Evolutionary conservation across 2,113 vertebrate genomes (phyloP).

Genomic region (Falco punctatus): DNA sequence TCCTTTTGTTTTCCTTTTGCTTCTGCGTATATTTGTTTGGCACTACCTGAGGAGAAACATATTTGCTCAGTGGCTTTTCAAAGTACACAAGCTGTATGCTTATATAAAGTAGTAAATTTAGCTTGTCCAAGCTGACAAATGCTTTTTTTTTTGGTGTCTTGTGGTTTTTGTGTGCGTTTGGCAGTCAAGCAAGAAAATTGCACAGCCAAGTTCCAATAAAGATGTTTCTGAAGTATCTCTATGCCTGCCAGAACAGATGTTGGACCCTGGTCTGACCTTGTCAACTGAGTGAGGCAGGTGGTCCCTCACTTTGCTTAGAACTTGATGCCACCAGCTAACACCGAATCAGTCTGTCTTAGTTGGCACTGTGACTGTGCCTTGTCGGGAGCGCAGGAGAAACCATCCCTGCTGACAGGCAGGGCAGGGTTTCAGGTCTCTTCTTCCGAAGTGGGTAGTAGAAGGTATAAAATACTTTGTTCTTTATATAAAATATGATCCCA

Average conservation of each 20-base stretch:
- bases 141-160: background rate
- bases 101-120: slow-evolving; percentile 11
- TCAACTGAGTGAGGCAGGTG: background rate
- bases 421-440: background rate
- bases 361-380: background rate
- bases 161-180: background rate
- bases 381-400: background rate
- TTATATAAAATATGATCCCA: background rate
- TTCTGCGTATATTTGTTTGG: background rate
- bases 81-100: background rate
- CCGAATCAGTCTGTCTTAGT: background rate
- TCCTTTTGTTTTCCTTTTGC: background rate
- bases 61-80: background rate
- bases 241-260: background rate
- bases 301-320: background rate
- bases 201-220: background rate
- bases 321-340: background rate
- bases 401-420: background rate
- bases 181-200: background rate
- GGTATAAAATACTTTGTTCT: background rate
- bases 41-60: background rate
- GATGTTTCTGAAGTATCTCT: background rate
- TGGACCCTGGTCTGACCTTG: background rate
- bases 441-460: background rate
- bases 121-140: background rate